Base-by-base conservation (phyloP, 2,888 invertebrate genomes). In the Phragmatobia fuliginosa region DNA sequence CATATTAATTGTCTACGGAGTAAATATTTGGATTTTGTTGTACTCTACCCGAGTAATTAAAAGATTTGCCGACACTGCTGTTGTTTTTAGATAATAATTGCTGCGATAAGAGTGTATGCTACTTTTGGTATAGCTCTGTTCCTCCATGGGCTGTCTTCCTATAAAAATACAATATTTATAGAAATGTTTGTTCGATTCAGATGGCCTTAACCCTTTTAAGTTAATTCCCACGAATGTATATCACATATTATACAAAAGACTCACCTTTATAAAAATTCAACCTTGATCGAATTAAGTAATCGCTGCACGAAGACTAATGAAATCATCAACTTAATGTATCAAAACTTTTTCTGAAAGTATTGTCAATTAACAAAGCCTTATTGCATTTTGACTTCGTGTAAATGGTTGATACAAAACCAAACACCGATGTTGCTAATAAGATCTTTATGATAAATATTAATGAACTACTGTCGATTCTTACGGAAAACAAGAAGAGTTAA, bases 381-480 rank as follows among this genome's bases (percentile, higher is more conserved):
- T 85, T 77, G 86, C 88, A 90, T 92, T 91, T 91, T 80, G 74
- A 62, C 72, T 80, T 83, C 85, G 81, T 89, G 84, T 83, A 79
- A 70, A 79, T 75, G 61, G 88, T 83, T 83, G 85, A 85, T 83
- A 83, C 83, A 78, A 70, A 67, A 77, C 74, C 82, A 78, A 82
- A 81, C 82, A 82, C 77, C 74, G 81, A 73, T 74, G 75, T 82
- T 83, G 81, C 78, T 89, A 89, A 90, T 89, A 86, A 84, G 87
- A 91, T 90, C 89, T 89, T 83, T 85, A 86, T 87, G 80, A 88
- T 92, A 85, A 91, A 92, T 91, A 82, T 76, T 80, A 68, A 81
- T 81, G 78, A 56, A 28, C 52, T 18, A 70, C 66, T 18, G 52
- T 25, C 38, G 32, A 33, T 73, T 77, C 76, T 75, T 72, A 56